Base-by-base conservation (phyloP, 2,797 vertebrate species). In the Lacerta bilineata region DNA sequence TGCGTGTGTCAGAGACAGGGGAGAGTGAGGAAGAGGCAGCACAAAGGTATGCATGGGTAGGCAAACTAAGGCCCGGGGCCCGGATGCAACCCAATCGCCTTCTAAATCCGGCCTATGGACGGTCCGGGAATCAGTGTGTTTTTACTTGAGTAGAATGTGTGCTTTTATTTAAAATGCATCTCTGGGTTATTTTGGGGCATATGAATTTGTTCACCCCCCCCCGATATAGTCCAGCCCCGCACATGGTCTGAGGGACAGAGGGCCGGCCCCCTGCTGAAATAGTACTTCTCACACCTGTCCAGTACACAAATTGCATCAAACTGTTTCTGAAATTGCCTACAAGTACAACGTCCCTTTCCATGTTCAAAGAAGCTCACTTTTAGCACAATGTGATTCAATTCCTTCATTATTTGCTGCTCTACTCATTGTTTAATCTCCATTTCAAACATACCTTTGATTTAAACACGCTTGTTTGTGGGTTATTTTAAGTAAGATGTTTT, bases 361-460 rank as follows among this genome's bases (percentile, higher is more conserved):
- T 59, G 2, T 80, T 87, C 0, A 18, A n/a, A 89, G 5, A 68
- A 71, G 80, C 74, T 90, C 50, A 61, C 10, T 84, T 75, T 72
- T 74, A 77, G 0, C 66, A 74, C 23, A n/a, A 33, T 80, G 83
- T 80, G 76, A 66, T 39, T 84, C 9, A 39, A 1, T 84, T 84
- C 9, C 74, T 89, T 75, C 8, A 15, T 85, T 9, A 90, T 76
- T 86, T 36, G 23, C 89, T 91, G 5, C 29, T 77, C 1, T 8
- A 84, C 1, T 90, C 76, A 43, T 74, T 86, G 82, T 84, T 83
- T 86, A 66, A 43, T 50, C 33, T 81, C 79, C 55, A 79, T 90
- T 80, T 55, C 10, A 76, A 89, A 83, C 0, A 78, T 74, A 68
- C 39, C 0, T 43, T 80, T 88, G 9, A 78, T 84, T 91, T 82